phyloP scores from a whole-genome alignment of 30 jellyfish, hydroid and myxozoan species.

The Pelagia noctiluca region DNA sequence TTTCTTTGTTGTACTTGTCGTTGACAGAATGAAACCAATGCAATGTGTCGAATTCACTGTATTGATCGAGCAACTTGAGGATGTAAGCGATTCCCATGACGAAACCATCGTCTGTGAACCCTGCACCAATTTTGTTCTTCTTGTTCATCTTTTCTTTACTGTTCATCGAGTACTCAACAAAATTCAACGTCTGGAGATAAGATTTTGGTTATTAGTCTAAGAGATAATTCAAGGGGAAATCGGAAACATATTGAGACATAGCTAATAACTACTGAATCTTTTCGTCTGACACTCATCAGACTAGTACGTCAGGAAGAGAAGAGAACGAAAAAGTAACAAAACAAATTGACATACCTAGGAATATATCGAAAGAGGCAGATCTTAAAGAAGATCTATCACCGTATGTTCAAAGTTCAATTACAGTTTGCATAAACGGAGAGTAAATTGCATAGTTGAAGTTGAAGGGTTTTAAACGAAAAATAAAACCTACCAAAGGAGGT shows the following conservation, averaged over 20 bases:
- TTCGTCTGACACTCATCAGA: neutral
- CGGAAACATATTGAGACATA: too few relatives aligned
- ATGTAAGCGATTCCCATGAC: constrained; percentile 98
- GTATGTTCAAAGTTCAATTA: neutral
- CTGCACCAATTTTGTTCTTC: constrained; percentile 95
- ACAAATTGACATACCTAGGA: neutral
- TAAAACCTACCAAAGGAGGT: constrained; percentile 91
- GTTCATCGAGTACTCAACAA: constrained; percentile 92
- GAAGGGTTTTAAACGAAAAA: neutral
- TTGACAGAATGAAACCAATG: constrained; percentile 98
- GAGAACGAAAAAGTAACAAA: neutral
- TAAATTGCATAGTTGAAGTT: neutral
- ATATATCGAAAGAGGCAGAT: neutral
- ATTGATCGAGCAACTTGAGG: constrained; percentile 89
- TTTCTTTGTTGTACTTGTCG: constrained; percentile 89
- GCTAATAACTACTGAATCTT: neutral
- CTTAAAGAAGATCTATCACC: neutral
- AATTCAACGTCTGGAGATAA: constrained; percentile 77
- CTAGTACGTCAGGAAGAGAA: neutral
- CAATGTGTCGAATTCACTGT: constrained; percentile 88
- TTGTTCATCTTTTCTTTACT: constrained; percentile 96
- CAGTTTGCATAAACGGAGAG: neutral
- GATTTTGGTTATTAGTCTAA: too few relatives aligned
- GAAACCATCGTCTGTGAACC: constrained; percentile 98
- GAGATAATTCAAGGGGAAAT: too few relatives aligned